phyloP scores from a whole-genome alignment of 2,888 invertebrate genomes.

The Hirtodrosophila duncani region DNA sequence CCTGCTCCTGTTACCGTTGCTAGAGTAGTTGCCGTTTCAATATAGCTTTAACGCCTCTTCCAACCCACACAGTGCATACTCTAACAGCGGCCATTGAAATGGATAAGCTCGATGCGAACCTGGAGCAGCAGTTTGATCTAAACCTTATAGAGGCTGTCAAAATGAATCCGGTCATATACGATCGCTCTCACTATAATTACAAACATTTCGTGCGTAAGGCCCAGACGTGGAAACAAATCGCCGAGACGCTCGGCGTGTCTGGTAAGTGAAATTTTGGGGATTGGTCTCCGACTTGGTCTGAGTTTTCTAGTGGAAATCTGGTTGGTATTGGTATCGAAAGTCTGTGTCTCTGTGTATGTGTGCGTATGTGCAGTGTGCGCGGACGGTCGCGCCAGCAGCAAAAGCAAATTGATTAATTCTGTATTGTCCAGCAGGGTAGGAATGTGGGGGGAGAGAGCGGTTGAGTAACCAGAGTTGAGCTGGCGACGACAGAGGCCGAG shows the following conservation, averaged over 20 bases:
- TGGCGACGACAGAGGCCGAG: no score
- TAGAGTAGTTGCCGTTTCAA: conserved; percentile 5
- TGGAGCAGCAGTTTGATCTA: conserved; percentile 76
- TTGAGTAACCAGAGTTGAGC: neutral
- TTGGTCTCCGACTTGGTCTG: neutral
- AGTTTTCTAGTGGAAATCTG: neutral
- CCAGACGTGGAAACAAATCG: conserved; percentile 76
- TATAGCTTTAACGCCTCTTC: conserved; percentile 13
- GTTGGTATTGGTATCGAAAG: conserved; percentile 10
- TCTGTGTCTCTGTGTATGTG: conserved; percentile 13
- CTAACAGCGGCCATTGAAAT: conserved; percentile 66
- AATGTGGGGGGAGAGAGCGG: conserved; percentile 1
- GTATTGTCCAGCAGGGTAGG: conserved; percentile 5
- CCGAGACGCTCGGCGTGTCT: conserved; percentile 74
- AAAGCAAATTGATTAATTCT: conserved; percentile 36
- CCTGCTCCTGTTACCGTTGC: no score
- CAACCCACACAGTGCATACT: conserved; percentile 58
- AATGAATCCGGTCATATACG: conserved; percentile 75
- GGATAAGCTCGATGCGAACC: conserved; percentile 75
- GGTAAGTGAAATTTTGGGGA: conserved; percentile 65
- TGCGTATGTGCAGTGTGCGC: conserved; percentile 6
- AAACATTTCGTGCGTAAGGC: conserved; percentile 75
- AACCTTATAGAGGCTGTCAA: conserved; percentile 75
- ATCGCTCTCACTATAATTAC: conserved; percentile 75
- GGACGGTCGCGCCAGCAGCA: conserved; percentile 16